Evolutionary conservation across 2,797 vertebrate genomes (phyloP).

Genomic region (Menidia menidia): DNA sequence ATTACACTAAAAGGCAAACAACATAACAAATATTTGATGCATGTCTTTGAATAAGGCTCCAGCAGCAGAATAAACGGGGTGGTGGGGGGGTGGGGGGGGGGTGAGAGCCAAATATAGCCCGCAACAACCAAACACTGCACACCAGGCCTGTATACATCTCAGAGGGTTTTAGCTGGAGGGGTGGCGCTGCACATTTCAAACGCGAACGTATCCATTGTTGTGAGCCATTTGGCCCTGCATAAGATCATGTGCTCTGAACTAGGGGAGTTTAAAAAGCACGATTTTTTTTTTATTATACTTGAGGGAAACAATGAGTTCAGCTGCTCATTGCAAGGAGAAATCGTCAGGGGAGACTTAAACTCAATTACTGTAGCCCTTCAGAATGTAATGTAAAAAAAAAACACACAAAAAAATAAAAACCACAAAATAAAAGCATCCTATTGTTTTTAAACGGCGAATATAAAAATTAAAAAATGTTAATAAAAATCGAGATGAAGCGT

Average conservation of each 20-base stretch:
- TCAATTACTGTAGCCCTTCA: conserved; percentile 98
- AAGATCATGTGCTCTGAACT: conserved; percentile 93
- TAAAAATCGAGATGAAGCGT: conserved; percentile 98
- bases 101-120: conserved; percentile 64
- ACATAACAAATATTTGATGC: conserved; percentile 75
- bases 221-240: conserved; percentile 93
- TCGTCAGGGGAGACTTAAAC: conserved; percentile 98
- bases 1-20: conserved; percentile 71
- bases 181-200: conserved; percentile 80
- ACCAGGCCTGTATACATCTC: conserved; percentile 76
- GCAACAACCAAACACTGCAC: conserved; percentile 69
- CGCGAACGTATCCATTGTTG: conserved; percentile 85
- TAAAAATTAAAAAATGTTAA: conserved; percentile 80
- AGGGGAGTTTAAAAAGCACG: conserved; percentile 94
- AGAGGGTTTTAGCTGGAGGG: conserved; percentile 81
- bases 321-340: conserved; percentile 98
- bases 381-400: conserved; percentile 84
- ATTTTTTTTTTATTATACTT: conserved; percentile 88
- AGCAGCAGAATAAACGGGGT: conserved; percentile 48
- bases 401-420: conserved; percentile 79
- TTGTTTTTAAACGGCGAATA: conserved; percentile 90
- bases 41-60: conserved; percentile 67
- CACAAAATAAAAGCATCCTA: conserved; percentile 87
- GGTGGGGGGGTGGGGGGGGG: no score
- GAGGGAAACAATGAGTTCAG: conserved; percentile 99